phyloP scores from a whole-genome alignment of 2,113 vertebrate species.

The Perca flavescens region DNA sequence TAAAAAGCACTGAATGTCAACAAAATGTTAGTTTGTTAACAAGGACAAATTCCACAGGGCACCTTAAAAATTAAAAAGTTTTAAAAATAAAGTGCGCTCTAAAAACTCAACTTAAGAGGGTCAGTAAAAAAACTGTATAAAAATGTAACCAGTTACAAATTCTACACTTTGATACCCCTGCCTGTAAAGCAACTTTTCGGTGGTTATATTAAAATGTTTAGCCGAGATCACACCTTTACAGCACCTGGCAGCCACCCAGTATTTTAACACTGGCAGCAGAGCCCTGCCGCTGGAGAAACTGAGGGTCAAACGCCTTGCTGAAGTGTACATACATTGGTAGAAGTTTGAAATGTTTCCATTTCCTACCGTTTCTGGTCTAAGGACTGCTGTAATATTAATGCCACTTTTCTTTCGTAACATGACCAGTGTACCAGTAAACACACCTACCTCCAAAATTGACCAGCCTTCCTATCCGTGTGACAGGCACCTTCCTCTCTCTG shows the following conservation, averaged over 20 bases:
- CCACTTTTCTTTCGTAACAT: not conserved
- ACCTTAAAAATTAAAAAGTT: not conserved
- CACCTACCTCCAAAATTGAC: constrained; percentile 92
- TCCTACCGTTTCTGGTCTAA: not conserved
- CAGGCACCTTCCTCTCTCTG: constrained; percentile 91
- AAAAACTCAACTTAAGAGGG: not conserved
- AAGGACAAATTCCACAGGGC: no score
- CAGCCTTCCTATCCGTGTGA: constrained; percentile 91
- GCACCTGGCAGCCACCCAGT: not conserved
- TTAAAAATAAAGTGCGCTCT: not conserved
- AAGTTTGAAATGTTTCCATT: not conserved
- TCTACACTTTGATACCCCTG: no score
- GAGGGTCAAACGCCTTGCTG: not conserved
- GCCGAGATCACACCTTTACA: not conserved
- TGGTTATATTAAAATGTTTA: not conserved
- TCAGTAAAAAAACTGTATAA: not conserved
- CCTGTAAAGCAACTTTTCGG: not conserved
- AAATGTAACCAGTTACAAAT: not conserved
- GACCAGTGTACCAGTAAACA: not conserved
- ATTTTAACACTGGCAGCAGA: not conserved
- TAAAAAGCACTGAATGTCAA: not conserved
- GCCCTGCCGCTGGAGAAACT: no score
- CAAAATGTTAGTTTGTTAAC: not conserved
- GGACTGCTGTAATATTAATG: not conserved
- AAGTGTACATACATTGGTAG: not conserved